phyloP scores from a whole-genome alignment of 2,888 invertebrate genomes.

The Clitarchus hookeri region DNA sequence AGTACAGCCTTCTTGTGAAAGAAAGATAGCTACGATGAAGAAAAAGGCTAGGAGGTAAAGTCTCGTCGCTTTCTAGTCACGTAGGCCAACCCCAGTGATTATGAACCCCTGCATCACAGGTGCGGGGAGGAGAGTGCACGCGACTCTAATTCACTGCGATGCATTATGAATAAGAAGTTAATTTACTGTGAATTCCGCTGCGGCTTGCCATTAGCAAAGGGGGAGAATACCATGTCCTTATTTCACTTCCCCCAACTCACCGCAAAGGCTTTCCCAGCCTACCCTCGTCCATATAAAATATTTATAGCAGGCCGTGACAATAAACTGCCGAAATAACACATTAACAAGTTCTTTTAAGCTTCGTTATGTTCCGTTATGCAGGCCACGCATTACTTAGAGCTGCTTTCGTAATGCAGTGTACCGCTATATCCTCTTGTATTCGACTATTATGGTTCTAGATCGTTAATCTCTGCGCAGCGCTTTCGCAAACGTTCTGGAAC shows the following conservation, averaged over 20 bases:
- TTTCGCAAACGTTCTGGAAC: background rate
- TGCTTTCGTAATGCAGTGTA: background rate
- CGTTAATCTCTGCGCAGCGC: background rate
- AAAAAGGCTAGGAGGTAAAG: background rate
- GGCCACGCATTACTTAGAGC: background rate
- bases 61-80: background rate
- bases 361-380: background rate
- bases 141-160: background rate
- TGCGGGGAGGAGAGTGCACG: background rate
- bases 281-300: background rate
- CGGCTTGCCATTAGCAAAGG: background rate
- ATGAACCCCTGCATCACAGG: background rate
- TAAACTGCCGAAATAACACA: slow-evolving; percentile 14
- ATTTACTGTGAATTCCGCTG: slow-evolving; percentile 32
- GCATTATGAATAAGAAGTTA: slow-evolving; percentile 33
- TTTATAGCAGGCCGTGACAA: background rate
- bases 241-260: background rate
- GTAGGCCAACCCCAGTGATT: background rate
- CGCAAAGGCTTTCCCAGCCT: background rate
- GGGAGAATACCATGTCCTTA: background rate
- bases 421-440: background rate
- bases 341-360: background rate
- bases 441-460: background rate
- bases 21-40: background rate
- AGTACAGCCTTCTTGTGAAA: background rate